Base-by-base conservation (phyloP, 2,888 invertebrate species). In the Oligia strigilis region DNA sequence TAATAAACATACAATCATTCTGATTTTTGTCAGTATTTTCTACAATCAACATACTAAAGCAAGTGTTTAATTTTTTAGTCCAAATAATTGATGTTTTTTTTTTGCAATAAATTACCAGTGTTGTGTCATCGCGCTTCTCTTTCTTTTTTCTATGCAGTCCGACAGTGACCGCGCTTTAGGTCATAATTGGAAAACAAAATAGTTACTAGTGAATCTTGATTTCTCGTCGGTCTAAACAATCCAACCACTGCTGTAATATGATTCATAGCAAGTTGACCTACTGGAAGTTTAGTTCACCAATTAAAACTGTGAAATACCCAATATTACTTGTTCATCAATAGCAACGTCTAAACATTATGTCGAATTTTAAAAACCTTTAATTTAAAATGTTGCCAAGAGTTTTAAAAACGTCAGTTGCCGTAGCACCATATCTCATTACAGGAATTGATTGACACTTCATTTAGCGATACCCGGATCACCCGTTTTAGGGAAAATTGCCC, bases 401-500 rank as follows among this genome's bases (percentile, higher is more conserved):
- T 71, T 65, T 75, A 40, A 43, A 84, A 70, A n/a, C 36, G n/a
- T 75, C 72, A 23, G 67, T 75, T 64, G n/a, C 58, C 60, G 40
- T 73, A 62, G 23, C 62, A 78, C 14, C 72, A 73, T 66, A 75
- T 77, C 71, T 70, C 75, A 88, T 88, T 88, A 77, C 75, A 72
- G 23, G 64, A 85, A 77, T 84, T 85, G 87, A 87, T 85, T 87
- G 85, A 85, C 85, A 84, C 75, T 81, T 87, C 85, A 81, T 81
- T 87, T 84, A 85, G 73, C 71, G 75, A 87, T 14, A 36, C 73
- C 75, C 71, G 60, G 67, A 80, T 73, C 70, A 78, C 65, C 69
- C 58, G 60, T 80, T 79, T 62, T 23, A 76, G 71, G 58, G 70
- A 87, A 75, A 75, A 87, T 83, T 72, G 75, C 46, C 66, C 72